phyloP scores from a whole-genome alignment of 2,113 vertebrate species.

The Zosterops lateralis region DNA sequence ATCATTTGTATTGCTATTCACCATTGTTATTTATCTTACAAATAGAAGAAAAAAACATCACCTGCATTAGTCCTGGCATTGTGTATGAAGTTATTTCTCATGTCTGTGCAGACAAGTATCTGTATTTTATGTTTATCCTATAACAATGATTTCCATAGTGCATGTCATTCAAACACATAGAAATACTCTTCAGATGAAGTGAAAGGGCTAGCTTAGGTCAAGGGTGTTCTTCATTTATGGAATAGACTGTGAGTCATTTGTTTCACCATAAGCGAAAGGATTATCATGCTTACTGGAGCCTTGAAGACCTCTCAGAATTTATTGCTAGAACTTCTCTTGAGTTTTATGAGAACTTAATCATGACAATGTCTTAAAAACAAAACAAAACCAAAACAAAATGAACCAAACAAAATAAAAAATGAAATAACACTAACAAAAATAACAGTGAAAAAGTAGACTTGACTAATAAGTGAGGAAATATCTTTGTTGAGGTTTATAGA shows the following conservation, averaged over 20 bases:
- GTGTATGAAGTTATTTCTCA: neutral
- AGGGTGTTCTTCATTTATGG: neutral
- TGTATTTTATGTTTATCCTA: neutral
- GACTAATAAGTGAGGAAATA: neutral
- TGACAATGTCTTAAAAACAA: neutral
- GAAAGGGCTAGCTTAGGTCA: neutral
- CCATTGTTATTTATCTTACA: neutral
- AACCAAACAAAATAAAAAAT: neutral
- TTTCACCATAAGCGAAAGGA: neutral
- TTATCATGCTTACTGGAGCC: neutral
- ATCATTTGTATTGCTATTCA: neutral
- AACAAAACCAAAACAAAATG: neutral
- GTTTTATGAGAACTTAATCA: slow-evolving; percentile 2
- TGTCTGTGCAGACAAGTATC: neutral
- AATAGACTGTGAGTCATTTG: neutral
- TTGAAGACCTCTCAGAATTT: slow-evolving; percentile 11
- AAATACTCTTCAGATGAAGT: neutral
- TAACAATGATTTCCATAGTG: neutral
- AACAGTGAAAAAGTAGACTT: neutral
- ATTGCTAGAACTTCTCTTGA: neutral
- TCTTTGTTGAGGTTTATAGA: neutral
- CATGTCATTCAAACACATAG: neutral
- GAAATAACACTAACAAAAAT: neutral
- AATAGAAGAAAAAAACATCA: neutral
- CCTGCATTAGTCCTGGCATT: neutral